A percentile compares a stretch with the other conserved stretches of the same genome.
Evolutionary conservation across 2,113 vertebrate species (phyloP).

Genomic region (Grammomys surdaster): DNA sequence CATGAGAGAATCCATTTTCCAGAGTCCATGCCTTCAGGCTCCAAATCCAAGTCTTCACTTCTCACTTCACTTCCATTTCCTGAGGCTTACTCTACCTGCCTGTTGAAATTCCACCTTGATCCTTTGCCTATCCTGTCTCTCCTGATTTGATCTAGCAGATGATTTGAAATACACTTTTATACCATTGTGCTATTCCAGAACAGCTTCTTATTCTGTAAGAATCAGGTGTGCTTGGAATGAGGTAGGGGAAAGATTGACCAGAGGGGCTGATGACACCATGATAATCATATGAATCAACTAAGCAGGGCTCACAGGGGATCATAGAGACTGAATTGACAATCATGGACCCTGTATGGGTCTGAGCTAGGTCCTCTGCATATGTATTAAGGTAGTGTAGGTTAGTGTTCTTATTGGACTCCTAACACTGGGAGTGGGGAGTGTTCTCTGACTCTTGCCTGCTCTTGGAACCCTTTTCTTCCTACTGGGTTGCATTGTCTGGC

Average conservation of each 20-base stretch:
- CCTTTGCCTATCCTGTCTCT: not conserved
- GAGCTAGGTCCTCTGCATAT: not conserved
- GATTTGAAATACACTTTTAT: not conserved
- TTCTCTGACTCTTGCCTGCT: not conserved
- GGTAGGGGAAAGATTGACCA: not conserved
- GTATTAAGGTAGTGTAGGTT: not conserved
- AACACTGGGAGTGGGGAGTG: fast-evolving
- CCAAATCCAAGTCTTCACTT: not conserved
- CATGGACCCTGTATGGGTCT: not conserved
- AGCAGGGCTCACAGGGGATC: not conserved
- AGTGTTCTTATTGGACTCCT: not conserved
- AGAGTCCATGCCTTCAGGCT: not conserved
- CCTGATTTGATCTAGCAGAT: not conserved
- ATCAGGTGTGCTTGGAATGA: not conserved
- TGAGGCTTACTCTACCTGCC: not conserved
- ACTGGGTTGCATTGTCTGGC: too few relatives aligned
- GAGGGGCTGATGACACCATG: not conserved
- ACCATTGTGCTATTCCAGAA: not conserved
- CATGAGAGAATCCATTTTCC: not conserved
- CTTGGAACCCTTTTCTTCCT: not conserved
- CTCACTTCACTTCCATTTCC: not conserved
- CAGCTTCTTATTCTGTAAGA: not conserved
- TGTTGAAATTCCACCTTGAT: not conserved
- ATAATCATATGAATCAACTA: not conserved
- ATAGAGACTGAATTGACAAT: not conserved